Percentiles rank a stretch among this genome's conserved stretches.
Evolutionary conservation across 2,113 vertebrate genomes (phyloP).

Genomic region (Strix uralensis): DNA sequence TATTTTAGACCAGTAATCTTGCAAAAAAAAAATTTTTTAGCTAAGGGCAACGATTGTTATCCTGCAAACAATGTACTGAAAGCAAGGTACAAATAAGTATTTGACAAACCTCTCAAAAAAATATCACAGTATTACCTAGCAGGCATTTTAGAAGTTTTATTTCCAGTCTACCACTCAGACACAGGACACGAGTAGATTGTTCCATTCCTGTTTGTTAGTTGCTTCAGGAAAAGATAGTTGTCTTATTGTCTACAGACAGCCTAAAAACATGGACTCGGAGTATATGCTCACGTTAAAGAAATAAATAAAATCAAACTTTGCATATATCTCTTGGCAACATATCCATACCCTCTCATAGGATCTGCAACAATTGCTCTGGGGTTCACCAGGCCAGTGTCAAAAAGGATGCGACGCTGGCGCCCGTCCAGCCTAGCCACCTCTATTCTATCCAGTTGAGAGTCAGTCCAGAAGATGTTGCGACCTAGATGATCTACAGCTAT

Average conservation of each 20-base stretch:
- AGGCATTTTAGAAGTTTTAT: not conserved
- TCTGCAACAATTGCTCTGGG: constrained; percentile 87
- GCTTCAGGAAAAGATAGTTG: not conserved
- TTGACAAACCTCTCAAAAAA: not conserved
- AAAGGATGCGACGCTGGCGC: constrained; percentile 83
- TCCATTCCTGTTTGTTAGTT: not conserved
- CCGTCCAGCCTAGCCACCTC: constrained; percentile 90
- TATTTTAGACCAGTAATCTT: not conserved
- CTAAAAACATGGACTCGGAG: not conserved
- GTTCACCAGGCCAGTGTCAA: constrained; percentile 85
- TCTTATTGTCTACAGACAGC: not conserved
- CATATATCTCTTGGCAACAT: not conserved
- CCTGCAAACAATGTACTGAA: not conserved
- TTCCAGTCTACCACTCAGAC: not conserved
- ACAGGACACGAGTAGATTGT: not conserved
- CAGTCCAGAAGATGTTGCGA: constrained; percentile 92
- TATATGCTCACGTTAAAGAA: not conserved
- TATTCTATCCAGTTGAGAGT: constrained; percentile 85
- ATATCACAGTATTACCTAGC: not conserved
- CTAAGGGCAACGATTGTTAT: not conserved
- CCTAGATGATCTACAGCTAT: constrained; percentile 89
- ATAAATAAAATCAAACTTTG: not conserved
- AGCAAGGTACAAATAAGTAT: not conserved
- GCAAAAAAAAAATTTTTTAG: not conserved
- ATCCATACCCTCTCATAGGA: constrained; percentile 80